Evolutionary conservation across 2,113 vertebrate genomes (phyloP).

Genomic region (Sebastes fasciatus): DNA sequence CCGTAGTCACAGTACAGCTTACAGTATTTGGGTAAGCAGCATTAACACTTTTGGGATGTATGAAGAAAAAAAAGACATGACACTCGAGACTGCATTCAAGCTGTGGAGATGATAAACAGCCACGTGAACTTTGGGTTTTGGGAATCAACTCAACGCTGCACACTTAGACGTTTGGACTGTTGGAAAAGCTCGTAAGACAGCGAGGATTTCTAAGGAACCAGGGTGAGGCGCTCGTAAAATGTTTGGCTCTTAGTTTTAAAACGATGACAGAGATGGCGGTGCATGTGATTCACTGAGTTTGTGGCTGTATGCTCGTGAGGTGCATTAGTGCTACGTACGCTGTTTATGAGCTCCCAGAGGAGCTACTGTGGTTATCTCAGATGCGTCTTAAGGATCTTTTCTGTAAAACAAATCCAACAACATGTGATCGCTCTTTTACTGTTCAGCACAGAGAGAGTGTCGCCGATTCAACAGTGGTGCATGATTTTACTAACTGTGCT

Average conservation of each 20-base stretch:
- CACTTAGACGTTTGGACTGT: conserved; percentile 11
- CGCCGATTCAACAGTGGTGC: not conserved
- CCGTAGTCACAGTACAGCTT: conserved; percentile 3
- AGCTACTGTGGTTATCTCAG: not conserved
- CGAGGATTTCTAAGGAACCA: conserved; percentile 33
- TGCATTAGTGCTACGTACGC: conserved; percentile 21
- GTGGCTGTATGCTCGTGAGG: not conserved
- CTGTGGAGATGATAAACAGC: conserved; percentile 1
- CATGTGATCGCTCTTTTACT: not conserved
- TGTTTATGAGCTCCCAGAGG: conserved; percentile 20
- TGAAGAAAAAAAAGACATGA: conserved; percentile 27
- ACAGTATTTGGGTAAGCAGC: not conserved
- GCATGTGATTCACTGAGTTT: conserved; percentile 32
- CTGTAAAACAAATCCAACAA: conserved; percentile 13
- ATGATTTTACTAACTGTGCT: conserved; percentile 25
- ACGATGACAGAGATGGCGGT: not conserved
- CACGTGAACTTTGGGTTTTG: conserved; percentile 28
- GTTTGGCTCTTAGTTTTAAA: not conserved
- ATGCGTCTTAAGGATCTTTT: conserved; percentile 13
- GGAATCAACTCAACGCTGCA: conserved; percentile 49
- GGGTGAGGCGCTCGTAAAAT: not conserved
- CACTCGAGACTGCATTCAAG: conserved; percentile 15
- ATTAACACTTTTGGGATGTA: conserved; percentile 10
- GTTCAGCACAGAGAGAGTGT: conserved; percentile 19
- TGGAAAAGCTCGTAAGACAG: not conserved